Base-by-base conservation (phyloP, 2,888 invertebrate genomes). In the Drosophila mimica region DNA sequence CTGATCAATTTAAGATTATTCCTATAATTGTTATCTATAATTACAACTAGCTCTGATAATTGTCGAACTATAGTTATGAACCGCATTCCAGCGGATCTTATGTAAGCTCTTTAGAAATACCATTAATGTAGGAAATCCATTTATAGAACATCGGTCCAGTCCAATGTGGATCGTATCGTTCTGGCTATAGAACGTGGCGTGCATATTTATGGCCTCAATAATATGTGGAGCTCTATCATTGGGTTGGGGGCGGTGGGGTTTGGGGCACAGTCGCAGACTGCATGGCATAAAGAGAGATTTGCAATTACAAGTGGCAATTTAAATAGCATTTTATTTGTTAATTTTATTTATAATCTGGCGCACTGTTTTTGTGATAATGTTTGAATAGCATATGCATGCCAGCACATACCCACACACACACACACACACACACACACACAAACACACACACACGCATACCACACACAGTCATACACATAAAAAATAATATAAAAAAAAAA, bases 271-370 rank as follows among this genome's bases (percentile, higher is more conserved):
- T 28, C n/a, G 28, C 38, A 33, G 25, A 43, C 58, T 57, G 36
- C 13, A 40, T 46, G 38, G 30, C 58, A 65, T 33, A 52, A 43
- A 60, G 74, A 52, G 70, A 62, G 71, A 69, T 75, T 78, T 83
- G 72, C 82, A 89, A 89, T 87, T 85, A 83, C 77, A 75, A 70
- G 65, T 82, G 80, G 75, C 89, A 88, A 82, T 85, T 85, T 88
- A 85, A 85, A 85, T 89, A 71, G 73, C 85, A 89, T 88, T 85
- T 87, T 73, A 74, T 79, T 77, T 81, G 81, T 65, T 77, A 68
- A 84, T 88, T 80, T 84, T 74, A 84, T 88, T 80, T 84, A 83
- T 83, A 79, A 84, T 74, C 68, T 71, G 76, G 63, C 67, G 77
- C 58, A 77, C 58, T 70, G 68, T 76, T 81, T 82, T 65, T 66